A percentile compares a stretch with the other conserved stretches of the same genome.
phyloP scores from a whole-genome alignment of 2,113 vertebrate species.

The Nymphicus hollandicus region DNA sequence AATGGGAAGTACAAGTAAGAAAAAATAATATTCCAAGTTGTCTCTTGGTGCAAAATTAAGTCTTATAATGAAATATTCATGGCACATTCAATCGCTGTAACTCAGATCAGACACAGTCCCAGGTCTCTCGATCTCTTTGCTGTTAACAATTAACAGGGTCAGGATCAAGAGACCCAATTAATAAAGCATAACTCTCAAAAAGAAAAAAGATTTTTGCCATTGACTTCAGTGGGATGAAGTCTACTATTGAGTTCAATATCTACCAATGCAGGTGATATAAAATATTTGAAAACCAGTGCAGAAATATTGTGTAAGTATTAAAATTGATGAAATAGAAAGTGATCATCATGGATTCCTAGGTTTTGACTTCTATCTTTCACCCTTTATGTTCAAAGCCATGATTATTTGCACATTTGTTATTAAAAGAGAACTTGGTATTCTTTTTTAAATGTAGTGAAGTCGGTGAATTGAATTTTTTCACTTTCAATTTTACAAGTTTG shows the following conservation, averaged over 20 bases:
- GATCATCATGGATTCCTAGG: neutral
- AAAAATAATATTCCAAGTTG: constrained; percentile 10
- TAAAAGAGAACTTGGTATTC: neutral
- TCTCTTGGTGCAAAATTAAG: constrained; percentile 15
- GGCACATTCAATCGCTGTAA: constrained; percentile 9
- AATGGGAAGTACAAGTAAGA: neutral
- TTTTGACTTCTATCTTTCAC: neutral
- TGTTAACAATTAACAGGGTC: constrained; percentile 55
- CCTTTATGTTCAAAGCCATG: neutral
- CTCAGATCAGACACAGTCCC: constrained; percentile 2
- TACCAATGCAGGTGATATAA: neutral
- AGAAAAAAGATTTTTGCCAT: neutral
- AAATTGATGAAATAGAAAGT: neutral
- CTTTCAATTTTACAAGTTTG: neutral
- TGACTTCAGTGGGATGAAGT: neutral
- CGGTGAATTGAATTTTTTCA: neutral
- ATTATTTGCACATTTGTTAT: constrained; percentile 13
- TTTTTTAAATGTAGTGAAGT: neutral
- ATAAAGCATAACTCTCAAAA: neutral
- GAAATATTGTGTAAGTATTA: constrained; percentile 17
- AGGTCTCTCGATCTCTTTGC: constrained; percentile 4
- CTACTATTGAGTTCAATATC: neutral
- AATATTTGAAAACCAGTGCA: neutral
- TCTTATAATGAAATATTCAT: constrained; percentile 46
- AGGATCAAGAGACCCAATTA: constrained; percentile 32